phyloP scores from a whole-genome alignment of 2,113 vertebrate genomes.

The Osmerus eperlanus region DNA sequence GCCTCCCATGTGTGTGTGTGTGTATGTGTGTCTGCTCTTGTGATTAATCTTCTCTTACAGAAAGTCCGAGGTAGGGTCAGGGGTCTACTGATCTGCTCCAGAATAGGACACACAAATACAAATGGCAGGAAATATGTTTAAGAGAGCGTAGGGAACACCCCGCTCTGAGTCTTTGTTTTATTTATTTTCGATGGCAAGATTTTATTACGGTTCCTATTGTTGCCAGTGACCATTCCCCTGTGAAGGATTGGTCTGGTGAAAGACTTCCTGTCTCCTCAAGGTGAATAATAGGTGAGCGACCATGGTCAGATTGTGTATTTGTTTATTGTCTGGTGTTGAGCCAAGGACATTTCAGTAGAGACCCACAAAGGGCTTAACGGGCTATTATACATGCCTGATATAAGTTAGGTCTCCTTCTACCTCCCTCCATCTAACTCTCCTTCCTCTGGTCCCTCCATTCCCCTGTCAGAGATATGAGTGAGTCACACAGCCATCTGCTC shows the following conservation, averaged over 20 bases:
- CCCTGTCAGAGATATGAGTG: constrained; percentile 35
- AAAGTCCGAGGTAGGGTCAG: too few relatives aligned
- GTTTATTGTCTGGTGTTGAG: constrained; percentile 1
- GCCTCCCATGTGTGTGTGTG: too few relatives aligned
- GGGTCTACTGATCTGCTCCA: too few relatives aligned
- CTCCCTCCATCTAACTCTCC: constrained; percentile 1
- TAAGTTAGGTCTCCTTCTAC: not conserved
- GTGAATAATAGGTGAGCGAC: constrained; percentile 2
- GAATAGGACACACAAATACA: too few relatives aligned
- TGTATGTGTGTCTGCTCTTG: too few relatives aligned
- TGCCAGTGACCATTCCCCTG: not conserved
- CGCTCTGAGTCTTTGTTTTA: not conserved
- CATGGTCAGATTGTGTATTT: not conserved
- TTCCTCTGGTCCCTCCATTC: constrained; percentile 5
- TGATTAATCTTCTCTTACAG: constrained; percentile 40
- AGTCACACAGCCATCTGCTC: constrained; percentile 63
- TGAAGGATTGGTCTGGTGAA: not conserved
- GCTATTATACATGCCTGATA: not conserved
- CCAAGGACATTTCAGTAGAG: constrained; percentile 1
- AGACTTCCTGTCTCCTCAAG: not conserved
- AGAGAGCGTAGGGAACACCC: too few relatives aligned
- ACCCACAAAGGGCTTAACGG: not conserved
- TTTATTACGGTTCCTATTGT: not conserved
- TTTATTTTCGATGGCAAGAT: not conserved
- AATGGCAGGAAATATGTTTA: too few relatives aligned